Percentiles rank a stretch among this genome's conserved stretches.
Evolutionary conservation across 1,140 invertebrate genomes (phyloP).

Genomic region (Cydia amplana): DNA sequence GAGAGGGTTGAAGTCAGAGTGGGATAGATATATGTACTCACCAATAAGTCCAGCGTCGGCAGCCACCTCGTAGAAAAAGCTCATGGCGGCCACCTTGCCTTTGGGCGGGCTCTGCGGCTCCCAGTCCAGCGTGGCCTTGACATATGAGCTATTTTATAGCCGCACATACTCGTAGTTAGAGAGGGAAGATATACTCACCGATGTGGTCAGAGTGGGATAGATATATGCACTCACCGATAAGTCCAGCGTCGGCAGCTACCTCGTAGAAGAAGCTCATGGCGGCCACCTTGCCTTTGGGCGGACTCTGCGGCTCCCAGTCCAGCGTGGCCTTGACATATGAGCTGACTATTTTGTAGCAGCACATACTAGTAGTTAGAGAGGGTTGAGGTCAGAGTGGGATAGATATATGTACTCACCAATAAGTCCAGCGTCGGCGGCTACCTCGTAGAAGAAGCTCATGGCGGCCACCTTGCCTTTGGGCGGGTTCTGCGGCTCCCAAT

Average conservation of each 20-base stretch:
- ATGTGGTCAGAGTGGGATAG: background rate
- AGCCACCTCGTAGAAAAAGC: slow-evolving; percentile 46
- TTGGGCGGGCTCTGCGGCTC: slow-evolving; percentile 74
- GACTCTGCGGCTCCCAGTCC: slow-evolving; percentile 63
- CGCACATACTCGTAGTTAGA: slow-evolving; percentile 74
- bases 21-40: slow-evolving; percentile 46
- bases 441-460: slow-evolving; percentile 97
- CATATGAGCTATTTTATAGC: slow-evolving; percentile 55
- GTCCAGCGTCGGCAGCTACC: slow-evolving; percentile 88
- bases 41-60: slow-evolving; percentile 88
- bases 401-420: slow-evolving; percentile 78
- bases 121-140: slow-evolving; percentile 73
- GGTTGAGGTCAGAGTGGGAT: slow-evolving; percentile 46
- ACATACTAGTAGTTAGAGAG: slow-evolving; percentile 73
- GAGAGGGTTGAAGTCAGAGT: slow-evolving; percentile 31
- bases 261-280: slow-evolving; percentile 98
- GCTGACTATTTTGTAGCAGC: slow-evolving; percentile 64
- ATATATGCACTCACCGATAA: slow-evolving; percentile 80
- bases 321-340: slow-evolving; percentile 75
- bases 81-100: slow-evolving; percentile 80
- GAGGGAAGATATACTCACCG: slow-evolving; percentile 71
- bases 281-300: slow-evolving; percentile 83
- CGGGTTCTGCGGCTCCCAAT: slow-evolving; percentile 67
- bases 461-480: slow-evolving; percentile 85
- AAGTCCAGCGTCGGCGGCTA: slow-evolving; percentile 90